phyloP scores from a whole-genome alignment of 2,888 invertebrate genomes.

The Osmoderma eremita region DNA sequence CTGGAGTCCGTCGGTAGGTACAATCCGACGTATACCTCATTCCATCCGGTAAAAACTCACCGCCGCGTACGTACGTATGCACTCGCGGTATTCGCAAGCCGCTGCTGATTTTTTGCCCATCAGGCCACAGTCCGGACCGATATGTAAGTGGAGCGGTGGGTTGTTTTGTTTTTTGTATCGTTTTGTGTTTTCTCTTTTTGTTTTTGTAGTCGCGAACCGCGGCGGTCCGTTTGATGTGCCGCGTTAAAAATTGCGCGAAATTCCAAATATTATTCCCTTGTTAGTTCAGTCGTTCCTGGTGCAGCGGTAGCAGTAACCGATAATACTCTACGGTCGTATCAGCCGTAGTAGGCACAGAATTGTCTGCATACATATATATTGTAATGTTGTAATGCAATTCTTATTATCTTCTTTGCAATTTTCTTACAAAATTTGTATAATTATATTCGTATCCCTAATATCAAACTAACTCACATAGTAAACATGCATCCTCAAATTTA shows the following conservation, averaged over 20 bases:
- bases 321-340: too few relatives aligned
- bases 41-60: slow-evolving; percentile 57
- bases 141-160: slow-evolving; percentile 63
- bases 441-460: too few relatives aligned
- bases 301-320: too few relatives aligned
- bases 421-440: too few relatives aligned
- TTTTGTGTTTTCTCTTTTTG: slow-evolving; percentile 53
- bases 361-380: too few relatives aligned
- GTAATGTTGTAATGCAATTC: too few relatives aligned
- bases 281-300: slow-evolving; percentile 60
- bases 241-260: slow-evolving; percentile 65
- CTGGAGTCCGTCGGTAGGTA: slow-evolving; percentile 44
- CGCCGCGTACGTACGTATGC: slow-evolving; percentile 60
- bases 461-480: too few relatives aligned
- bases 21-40: slow-evolving; percentile 57
- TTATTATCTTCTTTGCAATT: too few relatives aligned
- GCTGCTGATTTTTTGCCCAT: slow-evolving; percentile 53
- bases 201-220: slow-evolving; percentile 22
- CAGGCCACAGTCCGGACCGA: slow-evolving; percentile 57
- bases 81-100: slow-evolving; percentile 59
- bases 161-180: slow-evolving; percentile 53
- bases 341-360: too few relatives aligned
- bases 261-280: slow-evolving; percentile 65
- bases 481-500: too few relatives aligned
- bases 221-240: slow-evolving; percentile 59